Evolutionary conservation across 2,888 invertebrate genomes (phyloP).

Genomic region (Nephrotoma guestfalica): DNA sequence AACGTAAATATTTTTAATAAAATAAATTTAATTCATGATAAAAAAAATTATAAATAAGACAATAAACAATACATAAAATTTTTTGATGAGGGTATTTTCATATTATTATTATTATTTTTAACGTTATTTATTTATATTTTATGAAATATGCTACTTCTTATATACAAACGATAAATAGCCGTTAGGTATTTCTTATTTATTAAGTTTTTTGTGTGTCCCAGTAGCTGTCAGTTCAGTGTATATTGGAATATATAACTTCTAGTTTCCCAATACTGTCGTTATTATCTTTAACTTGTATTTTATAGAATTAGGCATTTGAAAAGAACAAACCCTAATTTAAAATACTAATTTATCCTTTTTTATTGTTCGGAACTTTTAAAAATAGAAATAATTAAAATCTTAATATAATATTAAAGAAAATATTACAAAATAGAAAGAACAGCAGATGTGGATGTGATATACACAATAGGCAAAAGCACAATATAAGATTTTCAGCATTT

Average conservation of each 20-base stretch:
- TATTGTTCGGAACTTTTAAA: neutral
- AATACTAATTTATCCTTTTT: neutral
- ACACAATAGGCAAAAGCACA: neutral
- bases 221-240: neutral
- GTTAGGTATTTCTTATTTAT: neutral
- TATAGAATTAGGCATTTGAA: neutral
- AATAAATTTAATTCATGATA: neutral
- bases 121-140: neutral
- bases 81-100: neutral
- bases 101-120: neutral
- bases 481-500: neutral
- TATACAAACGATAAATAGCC: neutral
- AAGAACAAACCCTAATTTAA: neutral
- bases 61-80: neutral
- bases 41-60: neutral
- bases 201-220: neutral
- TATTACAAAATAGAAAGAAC: neutral
- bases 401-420: neutral
- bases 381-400: neutral
- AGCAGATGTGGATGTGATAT: neutral
- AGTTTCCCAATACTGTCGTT: neutral
- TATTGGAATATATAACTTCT: neutral
- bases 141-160: neutral
- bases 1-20: neutral
- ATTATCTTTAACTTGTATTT: neutral